phyloP scores from a whole-genome alignment of 2,113 vertebrate genomes.

The Corvus hawaiiensis region DNA sequence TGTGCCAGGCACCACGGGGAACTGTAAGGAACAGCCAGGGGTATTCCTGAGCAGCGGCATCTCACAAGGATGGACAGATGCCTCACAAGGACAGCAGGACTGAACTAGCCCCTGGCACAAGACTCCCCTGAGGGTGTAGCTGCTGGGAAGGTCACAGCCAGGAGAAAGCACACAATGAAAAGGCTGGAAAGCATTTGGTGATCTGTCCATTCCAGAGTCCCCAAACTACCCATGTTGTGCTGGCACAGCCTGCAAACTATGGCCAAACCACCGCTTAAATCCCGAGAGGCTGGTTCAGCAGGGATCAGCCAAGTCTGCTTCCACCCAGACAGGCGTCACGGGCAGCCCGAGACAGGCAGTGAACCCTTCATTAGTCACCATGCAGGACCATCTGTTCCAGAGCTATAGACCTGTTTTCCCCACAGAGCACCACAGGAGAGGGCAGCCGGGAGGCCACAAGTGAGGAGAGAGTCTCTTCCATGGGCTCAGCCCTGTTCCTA shows the following conservation, averaged over 20 bases:
- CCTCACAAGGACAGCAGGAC: not conserved
- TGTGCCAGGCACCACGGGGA: accelerated
- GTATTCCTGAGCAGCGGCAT: not conserved
- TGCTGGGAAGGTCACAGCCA: conserved; percentile 36
- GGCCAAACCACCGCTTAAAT: not conserved
- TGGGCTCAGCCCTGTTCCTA: not conserved
- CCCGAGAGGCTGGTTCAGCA: accelerated
- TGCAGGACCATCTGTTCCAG: not conserved
- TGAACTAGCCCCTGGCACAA: not conserved
- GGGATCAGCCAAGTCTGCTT: not conserved
- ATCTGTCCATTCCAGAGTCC: not conserved
- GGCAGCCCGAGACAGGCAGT: not conserved
- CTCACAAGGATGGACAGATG: not conserved
- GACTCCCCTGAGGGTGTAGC: not conserved
- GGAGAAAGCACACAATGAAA: not conserved
- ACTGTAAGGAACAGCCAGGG: not conserved
- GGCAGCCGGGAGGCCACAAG: not conserved
- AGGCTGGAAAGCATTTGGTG: not conserved
- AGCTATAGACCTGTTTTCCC: conserved; percentile 7
- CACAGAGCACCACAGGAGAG: not conserved
- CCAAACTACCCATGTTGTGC: not conserved
- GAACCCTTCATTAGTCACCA: not conserved
- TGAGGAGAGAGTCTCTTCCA: not conserved
- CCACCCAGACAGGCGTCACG: not conserved
- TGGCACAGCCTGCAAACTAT: not conserved